Evolutionary conservation across 2,797 vertebrate species (phyloP), one percentile per base, ranked within the genome.

Genomic region (Falco naumanni): DNA sequence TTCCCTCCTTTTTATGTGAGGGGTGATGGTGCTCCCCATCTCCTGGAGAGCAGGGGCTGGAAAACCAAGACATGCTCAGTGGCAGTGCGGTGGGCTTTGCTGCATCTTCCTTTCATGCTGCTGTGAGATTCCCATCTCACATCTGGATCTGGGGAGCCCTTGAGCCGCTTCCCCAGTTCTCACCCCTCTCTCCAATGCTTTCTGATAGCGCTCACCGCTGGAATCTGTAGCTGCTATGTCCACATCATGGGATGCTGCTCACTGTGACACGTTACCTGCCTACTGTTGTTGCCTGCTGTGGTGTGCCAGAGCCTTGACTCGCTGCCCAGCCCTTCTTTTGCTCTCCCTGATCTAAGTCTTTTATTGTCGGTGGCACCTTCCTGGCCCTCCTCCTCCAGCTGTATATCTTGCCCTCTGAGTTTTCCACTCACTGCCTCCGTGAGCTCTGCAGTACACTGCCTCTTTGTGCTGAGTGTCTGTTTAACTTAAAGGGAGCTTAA

Each of bases 401-500:
- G 65, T 26, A 5, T 74, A 25, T 41, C 33, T 79, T 68, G 29
- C 75, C 28, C 48, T 56, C 84, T 5, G 31, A 37, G 66, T 88
- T 95, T 93, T 74, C 84, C 87, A 11, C 71, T 43, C 19, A 1
- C 43, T 64, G 92, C 77, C 63, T 77, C 45, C 1, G 2, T 22
- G 84, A 90, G 76, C 96, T 79, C 53, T 41, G 79, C 83, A 70
- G 70, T 50, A 95, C 89, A 78, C 71, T 93, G 92, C 85, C 87
- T 90, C 95, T 96, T 95, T 96, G 94, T 96, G 79, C 88, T 9
- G 54, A 47, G 70, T 61, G 90, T 84, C 94, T 93, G 54, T 82
- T 96, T 93, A 91, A 95, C 90, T 93, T 89, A 12, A 22, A 70
- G 82, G 87, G 34, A 95, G 92, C 50, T 84, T 96, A 96, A 94